Base-by-base conservation (phyloP, 2,888 invertebrate genomes). In the Cactoblastis cactorum region DNA sequence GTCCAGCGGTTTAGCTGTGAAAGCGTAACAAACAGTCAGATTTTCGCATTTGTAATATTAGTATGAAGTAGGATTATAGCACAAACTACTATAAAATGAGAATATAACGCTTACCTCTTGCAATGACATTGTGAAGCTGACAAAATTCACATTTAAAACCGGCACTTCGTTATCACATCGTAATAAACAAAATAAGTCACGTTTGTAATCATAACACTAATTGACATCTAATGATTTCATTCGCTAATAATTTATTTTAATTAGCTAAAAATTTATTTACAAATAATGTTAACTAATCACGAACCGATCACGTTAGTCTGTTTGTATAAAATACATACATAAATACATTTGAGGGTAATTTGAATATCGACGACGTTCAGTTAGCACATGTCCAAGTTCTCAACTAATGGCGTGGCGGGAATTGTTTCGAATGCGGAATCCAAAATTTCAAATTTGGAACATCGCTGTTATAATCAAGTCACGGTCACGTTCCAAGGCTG, bases 51-150 rank as follows among this genome's bases (percentile, higher is more conserved):
- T 22, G 6, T 22, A 22, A 22, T 22, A 4, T 22, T 22, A 9
- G 15, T 8, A n/a, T n/a, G n/a, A n/a, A n/a, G n/a, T n/a, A n/a
- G n/a, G n/a, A n/a, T n/a, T n/a, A n/a, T n/a, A n/a, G n/a, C n/a
- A n/a, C n/a, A n/a, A n/a, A n/a, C n/a, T n/a, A n/a, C n/a, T n/a
- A n/a, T n/a, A n/a, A n/a, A n/a, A n/a, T n/a, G n/a, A n/a, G n/a
- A n/a, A 14, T 18, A 18, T 24, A 58, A 53, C 57, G 57, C 85
- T 83, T 61, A 88, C 88, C 88, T 88, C 85, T 63, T 80, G 79
- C 53, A 88, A 75, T 64, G 88, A 88, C 88, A 88, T 86, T 51
- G 69, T 72, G 53, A 39, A 58, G 54, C 53, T 65, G 55, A 72
- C 65, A 68, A 71, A 28, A 9, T 74, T 81, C 71, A 77, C 73